Conservation (phyloP, 2,888 invertebrate species). For the Bimastos eiseni region DNA sequence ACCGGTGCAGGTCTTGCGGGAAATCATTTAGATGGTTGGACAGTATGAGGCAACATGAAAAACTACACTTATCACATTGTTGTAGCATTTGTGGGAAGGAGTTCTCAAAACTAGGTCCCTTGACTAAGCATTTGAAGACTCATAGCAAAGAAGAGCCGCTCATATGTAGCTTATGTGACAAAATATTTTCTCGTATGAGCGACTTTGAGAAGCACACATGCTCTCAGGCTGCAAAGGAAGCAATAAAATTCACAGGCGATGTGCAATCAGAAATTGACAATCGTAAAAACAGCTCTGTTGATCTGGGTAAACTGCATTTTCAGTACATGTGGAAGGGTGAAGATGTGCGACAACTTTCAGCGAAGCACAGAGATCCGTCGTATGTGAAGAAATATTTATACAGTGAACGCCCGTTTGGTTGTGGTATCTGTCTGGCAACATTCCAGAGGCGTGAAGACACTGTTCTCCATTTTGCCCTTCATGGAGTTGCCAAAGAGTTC, state of each 20-base stretch:
- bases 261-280: neutral
- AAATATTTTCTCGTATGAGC: neutral
- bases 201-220: neutral
- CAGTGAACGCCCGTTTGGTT: neutral
- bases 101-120: neutral
- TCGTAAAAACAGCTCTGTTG: neutral
- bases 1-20: neutral
- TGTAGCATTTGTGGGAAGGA: neutral
- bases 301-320: conserved; percentile 4
- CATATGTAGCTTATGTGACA: neutral
- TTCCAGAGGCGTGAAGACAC: neutral
- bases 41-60: neutral
- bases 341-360: neutral
- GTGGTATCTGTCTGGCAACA: conserved; percentile 13
- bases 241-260: neutral
- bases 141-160: conserved; percentile 13
- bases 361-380: neutral
- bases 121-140: neutral
- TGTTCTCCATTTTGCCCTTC: neutral
- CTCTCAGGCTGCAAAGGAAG: neutral
- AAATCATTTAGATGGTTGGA: neutral
- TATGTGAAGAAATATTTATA: neutral
- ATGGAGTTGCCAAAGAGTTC: neutral
- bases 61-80: neutral
- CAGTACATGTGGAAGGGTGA: conserved; percentile 13